Base-by-base conservation (phyloP, 2,797 vertebrate species). In the Avahi laniger region DNA sequence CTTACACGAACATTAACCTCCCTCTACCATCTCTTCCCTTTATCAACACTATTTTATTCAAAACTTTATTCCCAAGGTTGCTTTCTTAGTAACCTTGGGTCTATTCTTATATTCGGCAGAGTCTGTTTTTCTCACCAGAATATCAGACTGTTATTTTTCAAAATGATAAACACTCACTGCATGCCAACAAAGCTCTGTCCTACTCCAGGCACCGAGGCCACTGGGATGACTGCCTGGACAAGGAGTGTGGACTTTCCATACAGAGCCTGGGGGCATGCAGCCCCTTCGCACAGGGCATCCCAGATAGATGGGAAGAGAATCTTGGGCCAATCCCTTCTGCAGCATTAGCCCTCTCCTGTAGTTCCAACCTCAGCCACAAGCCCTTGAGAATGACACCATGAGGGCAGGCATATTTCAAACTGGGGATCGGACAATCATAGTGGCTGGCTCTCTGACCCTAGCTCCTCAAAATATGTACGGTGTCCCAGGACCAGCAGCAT, bases 131-230 rank as follows among this genome's bases (percentile, higher is more conserved):
- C 91, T 93, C 87, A 85, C 67, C 72, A 87, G 80, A 95, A 43
- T 88, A 96, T 93, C 72, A 94, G 86, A 73, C 61, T 97, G 78
- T 89, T 92, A 85, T 61, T 97, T 93, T 95, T 96, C 76, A 90
- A 88, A 88, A 90, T 54, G 89, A 96, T 95, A 92, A 96, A 89
- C 73, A 88, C 35, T 67, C 41, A 54, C 72, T 93, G 69, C 26
- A 80, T 87, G 83, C 80, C 91, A 95, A 78, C 33, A 85, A 89
- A 87, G 59, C 63, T n/a, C 17, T 65, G 43, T 92, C 82, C 65
- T 59, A 33, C 59, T 80, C 65, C 41, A 82, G 54, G 69, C 72
- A 67, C 46, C 13, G 70, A 88, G 84, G 85, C 57, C 69, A 78
- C 28, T 81, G 41, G 88, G 61, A 70, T 33, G 54, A 89, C 67